A percentile compares a stretch with the other conserved stretches of the same genome.
phyloP scores from a whole-genome alignment of 1,140 invertebrate genomes.

The Contarinia nasturtii region DNA sequence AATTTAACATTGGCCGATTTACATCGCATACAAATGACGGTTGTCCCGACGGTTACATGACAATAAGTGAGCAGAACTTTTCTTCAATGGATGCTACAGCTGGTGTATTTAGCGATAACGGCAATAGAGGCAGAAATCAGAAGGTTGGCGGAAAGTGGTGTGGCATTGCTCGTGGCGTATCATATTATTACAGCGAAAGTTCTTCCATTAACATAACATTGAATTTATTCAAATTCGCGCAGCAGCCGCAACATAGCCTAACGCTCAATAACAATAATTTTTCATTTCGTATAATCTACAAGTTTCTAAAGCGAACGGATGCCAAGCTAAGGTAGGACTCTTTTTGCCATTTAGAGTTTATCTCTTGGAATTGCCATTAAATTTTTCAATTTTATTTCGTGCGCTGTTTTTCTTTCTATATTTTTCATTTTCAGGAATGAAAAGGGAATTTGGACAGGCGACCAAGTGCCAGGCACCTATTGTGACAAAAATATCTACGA shows the following conservation, averaged over 20 bases:
- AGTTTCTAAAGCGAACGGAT: conserved; percentile 53
- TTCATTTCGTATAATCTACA: conserved; percentile 66
- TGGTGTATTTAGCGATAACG: too few relatives aligned
- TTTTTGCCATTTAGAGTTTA: neutral
- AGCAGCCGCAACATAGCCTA: conserved; percentile 50
- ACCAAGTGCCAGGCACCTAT: conserved; percentile 47
- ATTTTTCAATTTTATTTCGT: too few relatives aligned
- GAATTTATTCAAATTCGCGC: conserved; percentile 43
- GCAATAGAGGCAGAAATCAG: neutral
- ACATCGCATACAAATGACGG: conserved; percentile 54
- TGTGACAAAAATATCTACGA: conserved; percentile 58
- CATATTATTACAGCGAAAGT: conserved; percentile 73
- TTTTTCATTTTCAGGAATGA: conserved; percentile 26
- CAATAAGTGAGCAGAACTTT: conserved; percentile 47
- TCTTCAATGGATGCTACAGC: conserved; percentile 22
- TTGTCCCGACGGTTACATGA: conserved; percentile 64
- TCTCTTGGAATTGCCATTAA: too few relatives aligned
- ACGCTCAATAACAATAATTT: conserved; percentile 41
- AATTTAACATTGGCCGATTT: conserved; percentile 54
- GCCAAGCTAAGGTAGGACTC: conserved; percentile 55
- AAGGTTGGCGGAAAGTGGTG: conserved; percentile 64
- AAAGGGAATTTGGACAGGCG: conserved; percentile 41
- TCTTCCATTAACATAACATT: conserved; percentile 55
- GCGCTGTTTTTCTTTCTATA: too few relatives aligned
- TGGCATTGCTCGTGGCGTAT: conserved; percentile 63